Conservation (phyloP, 64 coral and sea anemone genomes). For the Orbicella faveolata region DNA sequence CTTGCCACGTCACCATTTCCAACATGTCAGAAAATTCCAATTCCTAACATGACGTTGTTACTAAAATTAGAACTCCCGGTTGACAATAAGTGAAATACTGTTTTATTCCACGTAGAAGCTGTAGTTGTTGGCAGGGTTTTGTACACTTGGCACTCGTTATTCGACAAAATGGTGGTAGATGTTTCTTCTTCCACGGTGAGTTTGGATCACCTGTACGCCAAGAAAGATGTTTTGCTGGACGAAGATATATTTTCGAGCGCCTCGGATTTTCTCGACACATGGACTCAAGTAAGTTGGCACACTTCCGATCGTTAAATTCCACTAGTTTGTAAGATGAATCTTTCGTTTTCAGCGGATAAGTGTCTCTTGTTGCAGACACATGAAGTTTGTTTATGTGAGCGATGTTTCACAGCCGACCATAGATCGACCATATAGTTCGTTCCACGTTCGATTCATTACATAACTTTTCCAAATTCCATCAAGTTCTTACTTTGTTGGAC, state of each 20-base stretch:
- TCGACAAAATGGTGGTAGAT: conserved; percentile 39
- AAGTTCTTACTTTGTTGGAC: no score
- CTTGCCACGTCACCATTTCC: conserved; percentile 70
- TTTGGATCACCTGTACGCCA: conserved; percentile 67
- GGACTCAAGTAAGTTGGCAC: conserved; percentile 3
- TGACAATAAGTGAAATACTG: conserved; percentile 20
- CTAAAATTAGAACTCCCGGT: conserved; percentile 45
- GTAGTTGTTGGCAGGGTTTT: background rate
- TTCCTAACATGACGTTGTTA: conserved; percentile 40
- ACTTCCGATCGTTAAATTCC: background rate
- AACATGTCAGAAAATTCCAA: background rate
- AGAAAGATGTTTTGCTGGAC: conserved; percentile 19
- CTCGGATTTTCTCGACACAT: conserved; percentile 21
- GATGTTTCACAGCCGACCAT: background rate
- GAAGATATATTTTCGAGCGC: background rate
- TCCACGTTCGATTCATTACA: background rate
- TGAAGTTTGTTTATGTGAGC: background rate
- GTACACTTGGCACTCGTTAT: background rate
- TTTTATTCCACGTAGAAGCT: conserved; percentile 47
- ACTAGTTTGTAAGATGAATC: no score
- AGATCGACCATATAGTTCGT: background rate
- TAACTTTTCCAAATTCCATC: no score
- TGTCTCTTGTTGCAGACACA: background rate
- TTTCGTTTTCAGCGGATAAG: background rate
- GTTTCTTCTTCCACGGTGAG: conserved; percentile 35